Conservation (phyloP, 2,888 invertebrate genomes). For the Drosophila nigricruria region DNA sequence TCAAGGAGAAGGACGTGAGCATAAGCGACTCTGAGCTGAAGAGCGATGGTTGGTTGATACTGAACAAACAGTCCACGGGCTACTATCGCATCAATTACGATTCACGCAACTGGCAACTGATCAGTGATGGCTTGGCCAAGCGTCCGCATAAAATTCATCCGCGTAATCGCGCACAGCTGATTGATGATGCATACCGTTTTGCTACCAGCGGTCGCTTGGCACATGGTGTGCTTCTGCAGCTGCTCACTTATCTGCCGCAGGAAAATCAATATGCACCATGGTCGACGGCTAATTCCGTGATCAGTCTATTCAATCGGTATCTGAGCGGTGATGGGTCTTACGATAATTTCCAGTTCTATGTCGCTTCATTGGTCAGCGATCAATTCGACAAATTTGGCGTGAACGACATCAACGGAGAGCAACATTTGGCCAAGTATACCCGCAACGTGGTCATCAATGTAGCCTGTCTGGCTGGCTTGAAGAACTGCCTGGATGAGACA, state of each 20-base stretch:
- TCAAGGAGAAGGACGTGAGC: conserved; percentile 30
- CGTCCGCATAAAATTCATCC: conserved; percentile 89
- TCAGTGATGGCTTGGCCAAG: conserved; percentile 88
- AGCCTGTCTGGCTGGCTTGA: conserved; percentile 80
- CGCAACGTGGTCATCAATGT: conserved; percentile 80
- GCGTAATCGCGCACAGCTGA: conserved; percentile 93
- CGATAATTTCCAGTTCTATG: conserved; percentile 64
- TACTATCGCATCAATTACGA: conserved; percentile 91
- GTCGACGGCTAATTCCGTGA: conserved; percentile 72
- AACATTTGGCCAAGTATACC: conserved; percentile 77
- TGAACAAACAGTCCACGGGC: conserved; percentile 84
- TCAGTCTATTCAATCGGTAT: conserved; percentile 73
- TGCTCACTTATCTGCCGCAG: conserved; percentile 79
- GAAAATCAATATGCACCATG: conserved; percentile 84
- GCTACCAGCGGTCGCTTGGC: conserved; percentile 64
- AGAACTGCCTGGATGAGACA: conserved; percentile 78
- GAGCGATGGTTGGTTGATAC: conserved; percentile 79
- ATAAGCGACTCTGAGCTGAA: conserved; percentile 30
- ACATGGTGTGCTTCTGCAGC: conserved; percentile 69
- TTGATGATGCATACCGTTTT: conserved; percentile 90
- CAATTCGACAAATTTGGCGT: conserved; percentile 81
- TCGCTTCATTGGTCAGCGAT: conserved; percentile 65
- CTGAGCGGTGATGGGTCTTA: conserved; percentile 76
- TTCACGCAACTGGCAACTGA: conserved; percentile 88
- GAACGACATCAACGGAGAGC: conserved; percentile 76